These are phyloP conservation scores for Coptodon rendalli DNA, from an alignment of 2,113 vertebrate genomes.

Conservation along the genomic window DNA sequence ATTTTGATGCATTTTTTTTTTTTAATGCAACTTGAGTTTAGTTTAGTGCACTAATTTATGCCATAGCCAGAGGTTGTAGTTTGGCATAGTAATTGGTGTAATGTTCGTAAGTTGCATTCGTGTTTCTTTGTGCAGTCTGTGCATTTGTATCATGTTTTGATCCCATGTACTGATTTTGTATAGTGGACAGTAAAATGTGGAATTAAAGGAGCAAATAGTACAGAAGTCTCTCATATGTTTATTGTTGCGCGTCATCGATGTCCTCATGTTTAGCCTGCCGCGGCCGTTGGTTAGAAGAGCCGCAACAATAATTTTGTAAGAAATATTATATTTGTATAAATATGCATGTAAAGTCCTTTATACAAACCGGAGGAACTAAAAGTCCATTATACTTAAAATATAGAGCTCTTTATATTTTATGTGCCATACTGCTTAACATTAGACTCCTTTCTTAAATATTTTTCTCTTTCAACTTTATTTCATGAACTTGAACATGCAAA, in stretches of 20 bases:
- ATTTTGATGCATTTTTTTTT: not conserved
- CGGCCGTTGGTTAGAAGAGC: not conserved
- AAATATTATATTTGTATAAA: not conserved
- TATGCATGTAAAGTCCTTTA: not conserved
- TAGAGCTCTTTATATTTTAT: too few species aligned
- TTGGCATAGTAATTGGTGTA: not conserved
- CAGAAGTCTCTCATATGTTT: not conserved
- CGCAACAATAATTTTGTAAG: not conserved
- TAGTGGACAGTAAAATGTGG: not conserved
- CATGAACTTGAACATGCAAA: not conserved
- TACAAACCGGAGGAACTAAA: not conserved
- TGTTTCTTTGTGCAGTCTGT: not conserved
- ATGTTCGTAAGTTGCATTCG: not conserved
- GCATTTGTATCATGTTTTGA: not conserved
- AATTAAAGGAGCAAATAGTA: not conserved
- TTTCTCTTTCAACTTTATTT: not conserved
- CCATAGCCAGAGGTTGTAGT: not conserved
- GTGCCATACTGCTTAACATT: not conserved
- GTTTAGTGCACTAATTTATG: not conserved
- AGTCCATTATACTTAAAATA: not conserved
- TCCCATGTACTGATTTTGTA: not conserved
- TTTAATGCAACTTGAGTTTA: not conserved
- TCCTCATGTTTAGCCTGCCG: not conserved
- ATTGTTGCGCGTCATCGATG: not conserved
- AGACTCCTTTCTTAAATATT: not conserved